These are phyloP conservation scores for Ariopsis seemanni DNA, from an alignment of 2,113 vertebrate genomes.

Conservation along the genomic window DNA sequence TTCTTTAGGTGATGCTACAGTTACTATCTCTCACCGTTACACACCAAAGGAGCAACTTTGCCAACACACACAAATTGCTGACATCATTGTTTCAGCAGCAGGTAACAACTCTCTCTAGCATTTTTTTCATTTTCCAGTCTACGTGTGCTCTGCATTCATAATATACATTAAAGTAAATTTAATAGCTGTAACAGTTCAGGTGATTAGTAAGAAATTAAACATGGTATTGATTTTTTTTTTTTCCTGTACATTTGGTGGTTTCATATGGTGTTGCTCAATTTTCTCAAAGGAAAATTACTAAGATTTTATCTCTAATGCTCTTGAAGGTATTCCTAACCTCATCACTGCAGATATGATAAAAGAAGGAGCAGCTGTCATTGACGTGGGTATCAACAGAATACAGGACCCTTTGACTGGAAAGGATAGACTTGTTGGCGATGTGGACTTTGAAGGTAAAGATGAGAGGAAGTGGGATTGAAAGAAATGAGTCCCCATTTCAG, in stretches of 20 bases:
- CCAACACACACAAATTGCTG: slow-evolving; percentile 87
- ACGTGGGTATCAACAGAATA: slow-evolving; percentile 92
- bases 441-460: slow-evolving; percentile 91
- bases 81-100: slow-evolving; percentile 93
- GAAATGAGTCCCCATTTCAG: neutral
- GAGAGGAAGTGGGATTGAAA: neutral
- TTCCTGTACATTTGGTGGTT: neutral
- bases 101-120: slow-evolving; percentile 68
- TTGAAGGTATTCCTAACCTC: slow-evolving; percentile 91
- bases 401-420: slow-evolving; percentile 86
- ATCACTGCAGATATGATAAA: slow-evolving; percentile 98
- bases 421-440: slow-evolving; percentile 86
- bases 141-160: neutral
- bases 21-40: slow-evolving; percentile 94
- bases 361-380: slow-evolving; percentile 90
- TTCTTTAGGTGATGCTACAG: slow-evolving; percentile 89
- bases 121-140: neutral
- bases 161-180: neutral
- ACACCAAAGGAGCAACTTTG: slow-evolving; percentile 95
- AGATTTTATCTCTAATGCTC: slow-evolving; percentile 16
- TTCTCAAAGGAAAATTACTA: neutral
- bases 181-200: neutral
- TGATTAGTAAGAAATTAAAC: neutral
- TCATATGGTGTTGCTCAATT: neutral
- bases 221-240: neutral